Conservation (phyloP, 2,113 vertebrate species). For the Ophiodon elongatus region DNA sequence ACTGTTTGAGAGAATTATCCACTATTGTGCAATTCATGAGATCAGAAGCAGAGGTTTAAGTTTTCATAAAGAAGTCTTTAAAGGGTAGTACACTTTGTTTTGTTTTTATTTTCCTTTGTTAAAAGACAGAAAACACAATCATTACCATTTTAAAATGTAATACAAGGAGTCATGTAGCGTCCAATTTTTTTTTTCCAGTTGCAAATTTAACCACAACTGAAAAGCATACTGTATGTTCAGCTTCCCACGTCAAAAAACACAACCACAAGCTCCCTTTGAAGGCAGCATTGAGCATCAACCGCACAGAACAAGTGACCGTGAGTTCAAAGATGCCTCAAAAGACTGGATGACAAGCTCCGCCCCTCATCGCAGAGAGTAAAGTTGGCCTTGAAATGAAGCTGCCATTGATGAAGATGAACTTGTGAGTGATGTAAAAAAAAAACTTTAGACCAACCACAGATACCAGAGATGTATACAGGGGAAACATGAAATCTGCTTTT, state of each 20-base stretch:
- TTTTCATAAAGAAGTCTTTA: neutral
- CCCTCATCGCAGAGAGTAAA: neutral
- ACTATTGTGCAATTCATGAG: neutral
- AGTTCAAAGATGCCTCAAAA: slow-evolving; percentile 20
- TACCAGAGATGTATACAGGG: neutral
- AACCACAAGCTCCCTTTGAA: slow-evolving; percentile 19
- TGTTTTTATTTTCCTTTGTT: slow-evolving; percentile 1
- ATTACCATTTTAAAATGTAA: neutral
- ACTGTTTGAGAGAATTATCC: neutral
- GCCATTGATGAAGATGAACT: slow-evolving; percentile 1
- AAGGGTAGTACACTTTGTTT: neutral
- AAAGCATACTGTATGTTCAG: slow-evolving; percentile 8
- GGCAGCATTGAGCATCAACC: neutral
- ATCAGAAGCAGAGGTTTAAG: neutral
- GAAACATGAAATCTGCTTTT: neutral
- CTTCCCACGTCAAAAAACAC: slow-evolving; percentile 12
- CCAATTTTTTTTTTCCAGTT: slow-evolving; percentile 2
- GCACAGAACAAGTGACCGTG: neutral
- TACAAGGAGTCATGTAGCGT: neutral
- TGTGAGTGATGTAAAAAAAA: neutral
- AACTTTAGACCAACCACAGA: neutral
- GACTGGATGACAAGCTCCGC: slow-evolving; percentile 1
- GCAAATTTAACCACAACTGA: slow-evolving; percentile 23
- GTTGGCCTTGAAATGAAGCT: slow-evolving; percentile 1
- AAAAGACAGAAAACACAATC: neutral